Base-by-base conservation (phyloP, 2,888 invertebrate genomes). In the Panopea generosa region DNA sequence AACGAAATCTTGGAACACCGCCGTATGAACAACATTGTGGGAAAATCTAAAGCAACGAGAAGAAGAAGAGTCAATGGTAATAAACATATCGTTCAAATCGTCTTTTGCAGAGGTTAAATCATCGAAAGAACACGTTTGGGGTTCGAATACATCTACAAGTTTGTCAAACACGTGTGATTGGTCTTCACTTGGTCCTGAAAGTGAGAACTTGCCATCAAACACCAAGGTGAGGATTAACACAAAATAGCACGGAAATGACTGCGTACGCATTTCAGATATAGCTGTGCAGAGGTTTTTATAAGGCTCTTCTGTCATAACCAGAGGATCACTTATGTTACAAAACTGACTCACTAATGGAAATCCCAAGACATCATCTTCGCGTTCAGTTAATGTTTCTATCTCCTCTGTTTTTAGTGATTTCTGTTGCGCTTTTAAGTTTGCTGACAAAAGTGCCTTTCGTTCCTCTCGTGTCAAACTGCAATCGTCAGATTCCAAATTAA, bases 401-500 rank as follows among this genome's bases (percentile, higher is more conserved):
- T 49, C 49, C 18, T 33, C 29, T 6, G 49, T 26, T 26, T 57
- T 50, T 14, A 57, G 33, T 3, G 65, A 43, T 11, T 68, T 52
- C 11, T 59, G 40, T 18, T 52, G 26, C n/a, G 55, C 24, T 49
- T 53, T 56, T n/a, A 60, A 40, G 20, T 62, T 43, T 3, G 20
- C 18, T 14, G 47, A 27, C 4, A 63, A 3, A 14, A 67, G 18
- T 62, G 45, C 47, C 3, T 38, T 49, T 55, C 62, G 55, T 29
- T 74, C 73, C 7, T 71, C 60, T 14, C 61, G 43, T 2, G 74
- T 66, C 14, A 67, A 40, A 16, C 29, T 20, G 43, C 49, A 57
- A 16, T 67, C 61, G 2, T 59, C 47, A 3, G 56, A 56, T 40
- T 70, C 73, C 20, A 78, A 26, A 66, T 74, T 67, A 47, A 78